Evolutionary conservation across 2,797 vertebrate genomes (phyloP).

Genomic region (Phrynocephalus forsythii): DNA sequence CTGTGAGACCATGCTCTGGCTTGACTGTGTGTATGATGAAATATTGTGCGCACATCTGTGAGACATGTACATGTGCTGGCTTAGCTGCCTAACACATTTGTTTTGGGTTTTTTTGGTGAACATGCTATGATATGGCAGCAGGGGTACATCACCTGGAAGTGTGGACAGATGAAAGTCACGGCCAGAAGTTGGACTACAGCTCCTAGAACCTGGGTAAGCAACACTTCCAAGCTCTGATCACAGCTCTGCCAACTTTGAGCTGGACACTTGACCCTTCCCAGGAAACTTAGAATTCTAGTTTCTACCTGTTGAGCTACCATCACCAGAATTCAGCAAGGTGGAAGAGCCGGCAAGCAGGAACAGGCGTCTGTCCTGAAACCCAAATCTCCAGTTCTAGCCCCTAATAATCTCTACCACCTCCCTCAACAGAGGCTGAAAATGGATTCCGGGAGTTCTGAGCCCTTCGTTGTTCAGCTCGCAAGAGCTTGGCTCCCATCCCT

Average conservation of each 20-base stretch:
- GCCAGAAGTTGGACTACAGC: too few species aligned
- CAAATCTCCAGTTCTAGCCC: neutral
- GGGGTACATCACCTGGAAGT: too few species aligned
- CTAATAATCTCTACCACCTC: neutral
- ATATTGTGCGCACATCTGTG: too few species aligned
- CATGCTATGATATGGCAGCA: too few species aligned
- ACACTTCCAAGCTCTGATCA: too few species aligned
- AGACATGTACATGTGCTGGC: neutral
- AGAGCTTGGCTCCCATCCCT: neutral
- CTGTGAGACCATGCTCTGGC: too few species aligned
- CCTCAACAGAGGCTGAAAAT: neutral
- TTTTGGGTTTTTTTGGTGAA: neutral
- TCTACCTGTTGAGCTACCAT: neutral
- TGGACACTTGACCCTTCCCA: too few species aligned
- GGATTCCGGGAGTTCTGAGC: neutral
- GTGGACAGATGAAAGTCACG: too few species aligned
- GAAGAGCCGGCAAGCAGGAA: neutral
- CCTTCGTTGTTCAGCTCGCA: neutral
- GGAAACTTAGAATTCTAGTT: constrained; percentile 2
- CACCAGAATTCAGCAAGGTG: neutral
- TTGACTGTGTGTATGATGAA: neutral
- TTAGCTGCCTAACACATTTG: neutral
- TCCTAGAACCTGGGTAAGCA: too few species aligned
- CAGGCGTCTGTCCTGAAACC: neutral
- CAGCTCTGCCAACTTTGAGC: too few species aligned